Evolutionary conservation across 1,140 invertebrate genomes (phyloP).

Genomic region (Pygmarrhopalites habei): DNA sequence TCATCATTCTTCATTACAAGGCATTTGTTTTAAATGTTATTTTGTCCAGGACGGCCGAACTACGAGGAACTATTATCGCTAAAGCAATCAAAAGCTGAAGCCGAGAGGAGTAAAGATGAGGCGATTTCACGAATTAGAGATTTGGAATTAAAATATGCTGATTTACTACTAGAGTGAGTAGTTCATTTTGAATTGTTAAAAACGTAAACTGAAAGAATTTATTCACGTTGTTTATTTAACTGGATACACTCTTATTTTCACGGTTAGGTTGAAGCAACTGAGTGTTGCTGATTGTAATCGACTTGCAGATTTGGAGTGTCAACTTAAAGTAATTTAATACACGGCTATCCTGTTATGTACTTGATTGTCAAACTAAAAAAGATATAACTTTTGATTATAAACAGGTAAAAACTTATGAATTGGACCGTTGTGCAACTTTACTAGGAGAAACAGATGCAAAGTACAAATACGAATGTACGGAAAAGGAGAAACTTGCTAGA

Average conservation of each 20-base stretch:
- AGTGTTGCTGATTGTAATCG: not conserved
- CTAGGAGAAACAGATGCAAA: not conserved
- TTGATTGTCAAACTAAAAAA: no score
- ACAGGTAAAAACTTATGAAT: constrained; percentile 3
- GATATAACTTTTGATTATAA: no score
- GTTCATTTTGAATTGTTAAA: no score
- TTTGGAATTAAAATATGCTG: not conserved
- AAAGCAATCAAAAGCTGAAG: not conserved
- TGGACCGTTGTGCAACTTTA: not conserved
- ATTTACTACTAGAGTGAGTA: constrained; percentile 2
- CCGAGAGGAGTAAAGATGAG: not conserved
- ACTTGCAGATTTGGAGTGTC: not conserved
- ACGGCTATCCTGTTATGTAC: no score
- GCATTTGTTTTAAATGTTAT: not conserved
- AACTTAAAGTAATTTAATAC: no score
- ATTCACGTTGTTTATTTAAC: no score
- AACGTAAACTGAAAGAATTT: no score
- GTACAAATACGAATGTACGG: not conserved
- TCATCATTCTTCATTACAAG: no score
- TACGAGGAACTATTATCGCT: not conserved
- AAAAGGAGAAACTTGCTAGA: not conserved
- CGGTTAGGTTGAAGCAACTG: not conserved
- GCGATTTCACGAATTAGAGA: not conserved
- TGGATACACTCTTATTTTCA: not conserved
- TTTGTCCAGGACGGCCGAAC: not conserved